Base-by-base conservation (phyloP, 2,113 vertebrate genomes). In the Cichladusa arquata region DNA sequence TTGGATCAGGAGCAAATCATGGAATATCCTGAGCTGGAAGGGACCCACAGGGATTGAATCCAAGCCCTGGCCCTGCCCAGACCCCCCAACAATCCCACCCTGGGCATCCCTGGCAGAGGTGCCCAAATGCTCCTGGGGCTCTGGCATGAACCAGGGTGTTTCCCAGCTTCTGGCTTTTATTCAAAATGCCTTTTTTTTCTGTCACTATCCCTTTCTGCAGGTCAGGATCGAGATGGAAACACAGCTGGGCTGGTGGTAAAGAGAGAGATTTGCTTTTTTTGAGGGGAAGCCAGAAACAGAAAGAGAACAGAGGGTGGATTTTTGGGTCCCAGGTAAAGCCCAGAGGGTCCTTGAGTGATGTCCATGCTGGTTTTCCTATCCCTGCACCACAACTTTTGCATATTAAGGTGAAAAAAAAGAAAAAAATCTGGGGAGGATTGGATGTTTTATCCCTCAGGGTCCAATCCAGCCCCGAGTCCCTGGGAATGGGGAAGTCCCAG, bases 391-490 rank as follows among this genome's bases (percentile, higher is more conserved):
- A 69, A 2, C 19, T 4, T 45, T 6, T 45, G 8, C n/a, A 24
- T 13, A 11, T 29, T 29, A 12, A 34, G 13, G 24, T 25, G 48
- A 24, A 40, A 70, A 40, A 70, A 71, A 29, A 13, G n/a, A n/a
- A 16, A 24, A 31, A 25, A 62, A 11, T 6, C 3, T 3, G 8
- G 24, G 29, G 25, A 45, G 29, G 40, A n/a, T 47, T 54, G 47
- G 65, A 29, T 42, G 34, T 34, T 71, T 56, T 56, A 26, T 18
- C 48, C 40, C 34, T 62, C 57, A 29, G 74, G 24, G 8, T 5
- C 40, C 0, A 0, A 40, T 11, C 73, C 47, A 78, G 54, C 33
- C 45, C 33, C 0, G 1, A 19, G 5, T 47, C 42, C 34, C 19
- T 34, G 60, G 51, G 60, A 31, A 50, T 40, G 45, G 36, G 33